A percentile compares a stretch with the other conserved stretches of the same genome.
phyloP scores from a whole-genome alignment of 2,113 vertebrate species.

The Rhinolophus sinicus region DNA sequence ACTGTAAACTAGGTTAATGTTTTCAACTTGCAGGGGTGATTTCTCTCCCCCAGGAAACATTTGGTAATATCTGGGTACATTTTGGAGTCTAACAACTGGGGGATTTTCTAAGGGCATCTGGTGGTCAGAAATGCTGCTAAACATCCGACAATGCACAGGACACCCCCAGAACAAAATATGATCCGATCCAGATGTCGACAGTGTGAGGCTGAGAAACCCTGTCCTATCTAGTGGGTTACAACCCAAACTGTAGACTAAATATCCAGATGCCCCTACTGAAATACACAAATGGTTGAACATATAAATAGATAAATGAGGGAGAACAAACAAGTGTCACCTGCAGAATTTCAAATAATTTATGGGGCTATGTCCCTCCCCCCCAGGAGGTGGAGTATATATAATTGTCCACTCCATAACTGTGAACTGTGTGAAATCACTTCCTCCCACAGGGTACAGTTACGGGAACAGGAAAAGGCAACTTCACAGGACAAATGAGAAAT shows the following conservation, averaged over 20 bases:
- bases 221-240: too few relatives aligned
- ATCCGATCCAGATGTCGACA: not conserved
- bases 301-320: not conserved
- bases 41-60: not conserved
- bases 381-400: not conserved
- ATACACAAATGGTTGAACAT: not conserved
- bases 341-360: not conserved
- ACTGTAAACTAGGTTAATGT: too few relatives aligned
- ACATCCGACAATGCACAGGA: accelerated
- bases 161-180: not conserved
- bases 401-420: not conserved
- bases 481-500: not conserved
- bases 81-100: not conserved
- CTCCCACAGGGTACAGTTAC: not conserved
- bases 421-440: not conserved
- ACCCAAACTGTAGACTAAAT: not conserved
- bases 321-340: not conserved
- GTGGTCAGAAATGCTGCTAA: not conserved
- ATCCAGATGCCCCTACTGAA: not conserved
- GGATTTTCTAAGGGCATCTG: not conserved
- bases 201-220: accelerated
- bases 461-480: accelerated
- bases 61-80: not conserved
- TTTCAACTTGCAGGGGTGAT: too few relatives aligned
- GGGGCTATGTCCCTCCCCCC: too few relatives aligned